phyloP scores from a whole-genome alignment of 2,888 invertebrate genomes.

The Agonopterix alstromeriana region DNA sequence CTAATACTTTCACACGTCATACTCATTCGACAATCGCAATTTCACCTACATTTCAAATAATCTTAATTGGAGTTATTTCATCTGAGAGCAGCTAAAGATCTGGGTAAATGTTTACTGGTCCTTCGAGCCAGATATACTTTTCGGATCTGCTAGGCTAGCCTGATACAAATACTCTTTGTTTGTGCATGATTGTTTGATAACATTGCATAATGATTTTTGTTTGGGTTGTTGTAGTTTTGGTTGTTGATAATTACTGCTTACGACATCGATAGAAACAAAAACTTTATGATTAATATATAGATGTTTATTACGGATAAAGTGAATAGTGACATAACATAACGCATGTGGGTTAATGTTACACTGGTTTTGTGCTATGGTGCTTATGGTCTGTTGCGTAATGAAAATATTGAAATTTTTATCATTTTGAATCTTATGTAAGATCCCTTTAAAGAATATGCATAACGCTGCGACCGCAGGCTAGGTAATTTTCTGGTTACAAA shows the following conservation, averaged over 20 bases:
- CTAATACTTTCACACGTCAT: conserved; percentile 58
- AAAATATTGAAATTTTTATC: not conserved
- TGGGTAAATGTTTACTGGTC: too few species aligned
- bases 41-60: conserved; percentile 45
- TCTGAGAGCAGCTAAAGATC: too few species aligned
- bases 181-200: too few species aligned
- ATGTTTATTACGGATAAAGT: conserved; percentile 12
- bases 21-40: conserved; percentile 34
- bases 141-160: too few species aligned
- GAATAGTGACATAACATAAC: conserved; percentile 16
- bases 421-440: not conserved
- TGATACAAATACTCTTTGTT: too few species aligned
- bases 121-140: too few species aligned
- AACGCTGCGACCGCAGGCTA: too few species aligned
- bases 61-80: conserved; percentile 5
- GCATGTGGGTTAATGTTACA: conserved; percentile 32
- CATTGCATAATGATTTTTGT: too few species aligned
- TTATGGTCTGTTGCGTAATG: conserved; percentile 13
- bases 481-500: too few species aligned
- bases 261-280: not conserved
- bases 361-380: conserved; percentile 12
- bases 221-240: too few species aligned
- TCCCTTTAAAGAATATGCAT: too few species aligned
- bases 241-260: not conserved
- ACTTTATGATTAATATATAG: conserved; percentile 3